Evolutionary conservation across 2,113 vertebrate species (phyloP), one percentile per base, ranked within the genome.

Genomic region (Caranx melampygus): DNA sequence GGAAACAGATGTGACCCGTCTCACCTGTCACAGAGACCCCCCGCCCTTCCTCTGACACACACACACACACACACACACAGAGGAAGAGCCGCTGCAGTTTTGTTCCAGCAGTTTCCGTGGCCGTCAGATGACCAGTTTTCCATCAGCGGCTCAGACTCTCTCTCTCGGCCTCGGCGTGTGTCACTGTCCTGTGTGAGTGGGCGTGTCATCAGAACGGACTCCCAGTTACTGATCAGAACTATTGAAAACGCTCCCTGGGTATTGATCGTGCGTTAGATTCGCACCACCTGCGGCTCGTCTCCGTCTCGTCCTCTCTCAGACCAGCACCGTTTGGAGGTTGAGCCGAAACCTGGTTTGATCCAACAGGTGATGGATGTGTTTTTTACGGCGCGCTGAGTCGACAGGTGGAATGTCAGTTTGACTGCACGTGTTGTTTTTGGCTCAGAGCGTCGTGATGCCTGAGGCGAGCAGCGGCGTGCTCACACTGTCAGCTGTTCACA

Each of bases 1-100:
- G 93, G 93, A 94, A 94, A 92, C 92, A 92, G 89, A 93, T 92
- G 90, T 87, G 86, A 85, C 87, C 87, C 89, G 91, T 83, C 89
- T 91, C 92, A 90, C 87, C 91, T 92, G 88, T 89, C 81, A 75
- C 55, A 72, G 1, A 63, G 63, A 62, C 75, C 91, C 89, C 75
- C 83, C 82, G 26, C 82, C 91, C 77, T 75, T 68, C 79, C 76
- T 47, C 62, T 47, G 14, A 61, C 45, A 78, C 70, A 75, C 66
- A 78, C 70, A 75, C 71, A n/a, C n/a, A n/a, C n/a, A 58, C 42
- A 78, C 69, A 74, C 70, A 68, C 57, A 79, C 75, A 61, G 58
- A 74, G 54, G 64, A 74, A 75, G 45, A 63, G 49, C 57, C 7
- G 9, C 8, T 42, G 44, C 44, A 54, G n/a, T 21, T 74, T 78